Conservation (phyloP, 1,140 invertebrate species). For the Eurosta solidaginis region DNA sequence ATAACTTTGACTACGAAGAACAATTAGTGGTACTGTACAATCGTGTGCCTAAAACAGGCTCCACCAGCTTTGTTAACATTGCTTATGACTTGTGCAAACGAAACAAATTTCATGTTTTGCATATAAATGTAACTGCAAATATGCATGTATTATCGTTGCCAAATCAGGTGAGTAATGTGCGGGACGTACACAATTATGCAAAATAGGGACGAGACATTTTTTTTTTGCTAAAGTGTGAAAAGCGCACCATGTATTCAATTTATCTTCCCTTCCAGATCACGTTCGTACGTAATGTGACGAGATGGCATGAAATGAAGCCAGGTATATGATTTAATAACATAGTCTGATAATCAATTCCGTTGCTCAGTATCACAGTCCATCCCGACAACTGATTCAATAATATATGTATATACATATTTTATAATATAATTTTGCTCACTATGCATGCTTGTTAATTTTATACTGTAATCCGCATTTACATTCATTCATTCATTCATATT, state of each 20-base stretch:
- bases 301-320: conserved; percentile 87
- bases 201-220: not conserved
- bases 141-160: conserved; percentile 88
- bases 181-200: too few relatives aligned
- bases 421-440: too few relatives aligned
- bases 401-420: too few relatives aligned
- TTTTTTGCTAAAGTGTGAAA: not conserved
- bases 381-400: too few relatives aligned
- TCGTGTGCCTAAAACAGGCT: conserved; percentile 97
- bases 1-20: conserved; percentile 61
- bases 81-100: conserved; percentile 93
- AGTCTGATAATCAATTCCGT: too few relatives aligned
- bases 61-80: conserved; percentile 96
- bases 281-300: conserved; percentile 88
- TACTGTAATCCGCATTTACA: too few relatives aligned
- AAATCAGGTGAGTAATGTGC: conserved; percentile 76
- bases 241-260: not conserved
- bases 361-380: too few relatives aligned
- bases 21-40: conserved; percentile 89
- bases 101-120: conserved; percentile 93
- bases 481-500: too few relatives aligned
- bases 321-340: not conserved
- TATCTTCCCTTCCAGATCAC: conserved; percentile 65
- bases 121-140: conserved; percentile 96
- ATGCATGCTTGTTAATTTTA: too few relatives aligned